A percentile compares a stretch with the other conserved stretches of the same genome.
phyloP scores from a whole-genome alignment of 2,113 vertebrate species.

The Numida meleagris region DNA sequence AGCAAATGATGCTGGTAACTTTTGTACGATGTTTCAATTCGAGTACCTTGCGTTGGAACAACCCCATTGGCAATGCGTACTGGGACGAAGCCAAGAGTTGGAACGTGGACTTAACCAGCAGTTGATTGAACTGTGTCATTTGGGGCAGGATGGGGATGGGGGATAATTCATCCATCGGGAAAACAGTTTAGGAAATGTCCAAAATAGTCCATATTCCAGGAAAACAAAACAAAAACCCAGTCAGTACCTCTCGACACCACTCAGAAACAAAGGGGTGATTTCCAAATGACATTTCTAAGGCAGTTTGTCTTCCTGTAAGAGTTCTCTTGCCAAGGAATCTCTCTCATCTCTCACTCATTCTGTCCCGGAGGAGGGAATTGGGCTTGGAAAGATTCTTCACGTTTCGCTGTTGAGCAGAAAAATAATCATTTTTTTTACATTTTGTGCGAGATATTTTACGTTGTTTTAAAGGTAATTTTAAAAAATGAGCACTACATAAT shows the following conservation, averaged over 20 bases:
- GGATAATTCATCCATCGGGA: slow-evolving; percentile 12
- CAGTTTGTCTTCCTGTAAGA: slow-evolving; percentile 82
- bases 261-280: slow-evolving; percentile 56
- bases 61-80: neutral
- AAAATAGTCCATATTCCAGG: slow-evolving; percentile 71
- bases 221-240: slow-evolving; percentile 42
- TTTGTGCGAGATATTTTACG: slow-evolving; percentile 76
- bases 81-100: slow-evolving; percentile 45
- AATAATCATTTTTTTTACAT: slow-evolving; percentile 73
- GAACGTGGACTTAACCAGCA: slow-evolving; percentile 55
- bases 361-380: slow-evolving; percentile 64
- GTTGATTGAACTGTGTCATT: slow-evolving; percentile 16
- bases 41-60: slow-evolving; percentile 40
- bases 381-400: slow-evolving; percentile 74
- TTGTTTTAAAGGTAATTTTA: slow-evolving; percentile 74
- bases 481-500: slow-evolving; percentile 87
- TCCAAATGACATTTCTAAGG: slow-evolving; percentile 73
- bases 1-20: slow-evolving; percentile 61
- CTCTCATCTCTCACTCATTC: slow-evolving; percentile 72
- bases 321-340: slow-evolving; percentile 84
- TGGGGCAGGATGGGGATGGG: neutral
- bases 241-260: slow-evolving; percentile 76
- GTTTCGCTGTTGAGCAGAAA: slow-evolving; percentile 72
- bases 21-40: slow-evolving; percentile 60
- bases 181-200: slow-evolving; percentile 54